A percentile compares a stretch with the other conserved stretches of the same genome.
These are phyloP conservation scores for Drosophila watanabei DNA, from an alignment of 1,140 invertebrate genomes.

Conservation along the genomic window DNA sequence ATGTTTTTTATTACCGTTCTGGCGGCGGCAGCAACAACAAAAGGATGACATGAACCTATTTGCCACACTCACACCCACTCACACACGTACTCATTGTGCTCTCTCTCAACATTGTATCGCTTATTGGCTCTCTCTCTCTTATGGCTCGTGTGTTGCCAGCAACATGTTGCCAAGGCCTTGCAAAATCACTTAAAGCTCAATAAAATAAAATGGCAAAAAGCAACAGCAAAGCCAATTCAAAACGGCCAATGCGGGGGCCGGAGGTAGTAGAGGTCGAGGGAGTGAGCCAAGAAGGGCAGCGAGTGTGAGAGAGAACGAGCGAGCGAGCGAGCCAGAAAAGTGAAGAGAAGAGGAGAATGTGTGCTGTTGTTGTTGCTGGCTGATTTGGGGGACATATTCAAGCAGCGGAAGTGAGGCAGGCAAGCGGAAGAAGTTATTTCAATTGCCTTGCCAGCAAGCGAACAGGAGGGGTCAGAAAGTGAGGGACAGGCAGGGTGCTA, in stretches of 20 bases:
- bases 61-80: slow-evolving; percentile 5
- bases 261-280: slow-evolving; percentile 1
- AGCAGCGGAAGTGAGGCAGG: slow-evolving; percentile 79
- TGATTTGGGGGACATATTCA: slow-evolving; percentile 77
- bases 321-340: background rate
- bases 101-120: slow-evolving; percentile 47
- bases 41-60: slow-evolving; percentile 26
- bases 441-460: slow-evolving; percentile 69
- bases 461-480: slow-evolving; percentile 8
- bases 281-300: slow-evolving; percentile 2
- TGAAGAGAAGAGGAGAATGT: slow-evolving; percentile 3
- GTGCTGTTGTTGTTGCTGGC: slow-evolving; percentile 18
- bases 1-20: slow-evolving; percentile 78
- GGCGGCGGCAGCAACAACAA: slow-evolving; percentile 47
- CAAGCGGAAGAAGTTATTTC: slow-evolving; percentile 83
- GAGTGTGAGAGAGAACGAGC: background rate
- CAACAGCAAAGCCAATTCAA: slow-evolving; percentile 69
- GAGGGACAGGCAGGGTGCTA: background rate
- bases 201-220: slow-evolving; percentile 67
- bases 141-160: slow-evolving; percentile 32
- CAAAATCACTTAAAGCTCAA: slow-evolving; percentile 73
- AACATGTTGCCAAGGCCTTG: slow-evolving; percentile 65
- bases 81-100: slow-evolving; percentile 14
- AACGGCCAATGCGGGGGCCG: slow-evolving; percentile 37
- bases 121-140: background rate